Conservation (phyloP, 1,140 invertebrate species). For the Trichogramma pretiosum region DNA sequence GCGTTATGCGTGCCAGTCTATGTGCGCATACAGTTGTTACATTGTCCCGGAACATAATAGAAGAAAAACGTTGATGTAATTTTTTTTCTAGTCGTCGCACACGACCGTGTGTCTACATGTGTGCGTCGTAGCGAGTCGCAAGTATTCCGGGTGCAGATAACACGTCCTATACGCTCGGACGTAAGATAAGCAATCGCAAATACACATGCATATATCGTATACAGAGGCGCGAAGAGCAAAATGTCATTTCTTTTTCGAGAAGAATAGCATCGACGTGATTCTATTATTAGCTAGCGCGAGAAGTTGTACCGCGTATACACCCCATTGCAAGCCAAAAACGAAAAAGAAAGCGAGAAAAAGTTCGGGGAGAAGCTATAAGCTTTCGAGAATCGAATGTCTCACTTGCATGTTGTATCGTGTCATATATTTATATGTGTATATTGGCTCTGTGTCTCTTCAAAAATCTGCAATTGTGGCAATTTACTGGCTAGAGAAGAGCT, state of each 20-base stretch:
- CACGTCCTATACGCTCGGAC: too few species aligned
- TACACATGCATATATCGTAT: too few species aligned
- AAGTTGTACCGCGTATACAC: constrained; percentile 24
- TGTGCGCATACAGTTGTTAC: too few species aligned
- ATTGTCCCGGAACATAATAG: too few species aligned
- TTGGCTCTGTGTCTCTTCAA: constrained; percentile 35
- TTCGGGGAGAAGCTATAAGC: constrained; percentile 14
- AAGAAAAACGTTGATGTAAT: too few species aligned
- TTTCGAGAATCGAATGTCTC: constrained; percentile 18
- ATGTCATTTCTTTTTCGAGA: constrained; percentile 19
- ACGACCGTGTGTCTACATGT: too few species aligned
- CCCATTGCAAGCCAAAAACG: constrained; percentile 17
- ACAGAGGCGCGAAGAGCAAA: neutral
- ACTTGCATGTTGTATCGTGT: constrained; percentile 26
- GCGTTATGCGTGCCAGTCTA: too few species aligned
- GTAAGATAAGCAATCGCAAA: too few species aligned
- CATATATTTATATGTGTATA: constrained; percentile 24
- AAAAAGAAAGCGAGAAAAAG: neutral
- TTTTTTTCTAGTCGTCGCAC: too few species aligned
- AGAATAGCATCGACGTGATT: constrained; percentile 41
- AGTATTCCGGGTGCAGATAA: too few species aligned
- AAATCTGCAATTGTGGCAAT: constrained; percentile 42
- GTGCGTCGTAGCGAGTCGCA: too few species aligned
- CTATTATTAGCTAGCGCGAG: constrained; percentile 34
- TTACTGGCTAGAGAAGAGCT: too few species aligned